A percentile compares a stretch with the other conserved stretches of the same genome.
Evolutionary conservation across 2,113 vertebrate genomes (phyloP).

Genomic region (Cercocebus atys): DNA sequence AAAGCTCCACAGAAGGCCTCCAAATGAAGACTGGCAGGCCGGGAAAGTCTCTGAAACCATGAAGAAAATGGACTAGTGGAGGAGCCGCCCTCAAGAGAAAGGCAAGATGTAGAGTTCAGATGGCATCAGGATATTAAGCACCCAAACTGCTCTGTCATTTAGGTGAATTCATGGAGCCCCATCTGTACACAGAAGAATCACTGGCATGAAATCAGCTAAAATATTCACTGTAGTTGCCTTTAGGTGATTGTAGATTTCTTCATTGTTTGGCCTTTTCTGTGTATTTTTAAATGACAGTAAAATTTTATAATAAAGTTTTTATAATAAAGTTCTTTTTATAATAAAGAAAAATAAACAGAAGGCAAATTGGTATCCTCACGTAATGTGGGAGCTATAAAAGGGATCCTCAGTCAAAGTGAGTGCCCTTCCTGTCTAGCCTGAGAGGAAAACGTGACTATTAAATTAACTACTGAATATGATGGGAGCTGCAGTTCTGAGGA

Average conservation of each 20-base stretch:
- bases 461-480: rapidly evolving
- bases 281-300: not conserved
- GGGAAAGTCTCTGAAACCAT: not conserved
- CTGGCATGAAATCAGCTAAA: not conserved
- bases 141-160: not conserved
- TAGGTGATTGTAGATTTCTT: not conserved
- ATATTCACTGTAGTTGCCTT: not conserved
- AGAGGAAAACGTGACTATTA: not conserved
- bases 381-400: not conserved
- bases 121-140: not conserved
- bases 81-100: not conserved
- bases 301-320: not conserved
- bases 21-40: not conserved
- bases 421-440: not conserved
- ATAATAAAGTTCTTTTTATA: not conserved
- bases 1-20: conserved; percentile 47
- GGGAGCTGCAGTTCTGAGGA: not conserved
- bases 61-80: not conserved
- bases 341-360: not conserved
- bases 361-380: not conserved
- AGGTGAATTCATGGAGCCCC: not conserved
- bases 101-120: not conserved
- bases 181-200: rapidly evolving
- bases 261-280: not conserved
- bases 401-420: not conserved